phyloP scores from a whole-genome alignment of 2,888 invertebrate genomes.

The Megalurothrips usitatus region DNA sequence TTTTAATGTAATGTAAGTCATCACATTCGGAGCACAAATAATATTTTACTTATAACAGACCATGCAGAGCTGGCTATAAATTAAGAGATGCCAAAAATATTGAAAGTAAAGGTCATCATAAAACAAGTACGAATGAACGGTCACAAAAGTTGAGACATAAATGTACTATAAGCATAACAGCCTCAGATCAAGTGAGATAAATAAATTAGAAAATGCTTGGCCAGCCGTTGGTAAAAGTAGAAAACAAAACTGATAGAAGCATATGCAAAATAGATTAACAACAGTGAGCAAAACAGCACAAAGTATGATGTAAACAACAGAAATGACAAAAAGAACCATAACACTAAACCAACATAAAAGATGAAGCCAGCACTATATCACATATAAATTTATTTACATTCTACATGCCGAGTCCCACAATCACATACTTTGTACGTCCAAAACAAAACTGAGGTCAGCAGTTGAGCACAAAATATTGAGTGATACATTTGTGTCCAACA shows the following conservation, averaged over 20 bases:
- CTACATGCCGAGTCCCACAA: not conserved
- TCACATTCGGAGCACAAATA: not conserved
- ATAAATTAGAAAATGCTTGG: too few relatives aligned
- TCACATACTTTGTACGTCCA: conserved; percentile 4
- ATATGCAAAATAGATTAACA: not conserved
- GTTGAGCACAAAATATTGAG: not conserved
- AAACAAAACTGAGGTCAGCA: not conserved
- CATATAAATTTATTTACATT: conserved; percentile 17
- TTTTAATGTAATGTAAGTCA: not conserved
- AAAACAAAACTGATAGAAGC: not conserved
- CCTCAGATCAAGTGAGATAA: too few relatives aligned
- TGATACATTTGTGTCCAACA: not conserved
- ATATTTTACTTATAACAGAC: not conserved
- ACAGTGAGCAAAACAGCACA: conserved; percentile 24
- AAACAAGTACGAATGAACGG: not conserved
- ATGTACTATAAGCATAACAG: not conserved
- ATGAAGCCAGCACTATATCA: conserved; percentile 2
- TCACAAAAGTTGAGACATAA: not conserved
- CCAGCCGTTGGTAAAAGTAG: too few relatives aligned
- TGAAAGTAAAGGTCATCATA: not conserved
- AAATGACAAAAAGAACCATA: not conserved
- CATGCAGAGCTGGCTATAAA: not conserved
- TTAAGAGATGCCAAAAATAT: not conserved
- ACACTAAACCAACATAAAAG: conserved; percentile 3
- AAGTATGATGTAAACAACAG: conserved; percentile 4